Percentiles rank a stretch among this genome's conserved stretches.
These are phyloP conservation scores for Cyclura pinguis DNA, from an alignment of 2,797 vertebrate species.

Conservation along the genomic window DNA sequence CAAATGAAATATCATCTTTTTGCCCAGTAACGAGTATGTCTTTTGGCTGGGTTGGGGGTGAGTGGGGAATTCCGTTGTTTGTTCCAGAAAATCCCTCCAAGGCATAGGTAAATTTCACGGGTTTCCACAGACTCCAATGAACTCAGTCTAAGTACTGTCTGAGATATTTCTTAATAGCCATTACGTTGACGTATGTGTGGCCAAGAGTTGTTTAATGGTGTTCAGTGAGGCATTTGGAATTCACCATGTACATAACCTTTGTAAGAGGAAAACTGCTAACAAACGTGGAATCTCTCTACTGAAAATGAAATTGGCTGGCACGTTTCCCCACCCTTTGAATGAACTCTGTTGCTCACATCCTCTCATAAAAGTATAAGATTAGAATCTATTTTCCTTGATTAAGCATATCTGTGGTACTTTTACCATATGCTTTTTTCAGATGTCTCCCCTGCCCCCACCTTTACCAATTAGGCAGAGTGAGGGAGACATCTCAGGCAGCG, in stretches of 20 bases:
- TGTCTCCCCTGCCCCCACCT: neutral
- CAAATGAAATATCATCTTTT: slow-evolving; percentile 72
- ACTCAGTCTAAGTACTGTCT: slow-evolving; percentile 52
- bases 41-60: slow-evolving; percentile 57
- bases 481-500: too few species aligned
- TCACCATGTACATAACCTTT: slow-evolving; percentile 16
- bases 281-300: slow-evolving; percentile 55
- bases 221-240: slow-evolving; percentile 37
- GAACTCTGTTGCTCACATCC: slow-evolving; percentile 56
- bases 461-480: neutral
- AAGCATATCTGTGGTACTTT: slow-evolving; percentile 38
- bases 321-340: slow-evolving; percentile 47
- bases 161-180: slow-evolving; percentile 62
- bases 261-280: neutral
- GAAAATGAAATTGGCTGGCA: slow-evolving; percentile 66
- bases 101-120: slow-evolving; percentile 62
- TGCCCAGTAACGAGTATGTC: slow-evolving; percentile 64
- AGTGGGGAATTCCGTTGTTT: slow-evolving; percentile 54
- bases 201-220: slow-evolving; percentile 53
- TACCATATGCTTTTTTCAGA: slow-evolving; percentile 34
- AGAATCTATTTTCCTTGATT: slow-evolving; percentile 39
- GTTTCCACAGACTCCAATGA: slow-evolving; percentile 28
- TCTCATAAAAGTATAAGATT: slow-evolving; percentile 47
- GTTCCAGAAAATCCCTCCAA: slow-evolving; percentile 60
- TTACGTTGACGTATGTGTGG: neutral